Evolutionary conservation across 2,888 invertebrate genomes (phyloP).

Genomic region (Patella ulyssiponensis): DNA sequence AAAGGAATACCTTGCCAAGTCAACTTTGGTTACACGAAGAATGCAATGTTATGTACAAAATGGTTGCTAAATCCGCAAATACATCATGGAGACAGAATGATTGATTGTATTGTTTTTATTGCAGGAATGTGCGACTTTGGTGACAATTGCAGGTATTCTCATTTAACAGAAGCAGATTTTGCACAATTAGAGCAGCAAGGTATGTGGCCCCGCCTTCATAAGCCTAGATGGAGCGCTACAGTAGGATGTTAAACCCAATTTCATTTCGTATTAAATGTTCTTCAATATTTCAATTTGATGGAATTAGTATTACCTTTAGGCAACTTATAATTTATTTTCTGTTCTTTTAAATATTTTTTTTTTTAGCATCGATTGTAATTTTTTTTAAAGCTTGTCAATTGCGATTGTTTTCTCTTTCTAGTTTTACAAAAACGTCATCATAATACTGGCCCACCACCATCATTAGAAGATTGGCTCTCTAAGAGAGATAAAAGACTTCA

Average conservation of each 20-base stretch:
- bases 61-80: no score
- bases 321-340: neutral
- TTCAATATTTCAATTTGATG: neutral
- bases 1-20: no score
- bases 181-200: conserved; percentile 49
- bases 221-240: no score
- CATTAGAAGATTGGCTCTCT: conserved; percentile 48
- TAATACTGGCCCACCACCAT: conserved; percentile 26
- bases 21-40: no score
- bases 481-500: conserved; percentile 37
- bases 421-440: neutral
- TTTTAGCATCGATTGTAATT: neutral
- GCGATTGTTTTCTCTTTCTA: no score
- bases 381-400: no score
- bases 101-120: conserved; percentile 15
- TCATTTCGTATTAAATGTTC: neutral
- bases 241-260: neutral
- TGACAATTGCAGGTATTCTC: conserved; percentile 63
- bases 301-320: neutral
- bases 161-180: conserved; percentile 56
- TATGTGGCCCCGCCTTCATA: conserved; percentile 21
- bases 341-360: neutral
- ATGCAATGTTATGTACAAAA: no score
- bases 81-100: no score
- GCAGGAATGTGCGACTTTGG: conserved; percentile 62